Evolutionary conservation across 2,113 vertebrate genomes (phyloP), one percentile per base, ranked within the genome.

Genomic region (Mystacornis crossleyi): DNA sequence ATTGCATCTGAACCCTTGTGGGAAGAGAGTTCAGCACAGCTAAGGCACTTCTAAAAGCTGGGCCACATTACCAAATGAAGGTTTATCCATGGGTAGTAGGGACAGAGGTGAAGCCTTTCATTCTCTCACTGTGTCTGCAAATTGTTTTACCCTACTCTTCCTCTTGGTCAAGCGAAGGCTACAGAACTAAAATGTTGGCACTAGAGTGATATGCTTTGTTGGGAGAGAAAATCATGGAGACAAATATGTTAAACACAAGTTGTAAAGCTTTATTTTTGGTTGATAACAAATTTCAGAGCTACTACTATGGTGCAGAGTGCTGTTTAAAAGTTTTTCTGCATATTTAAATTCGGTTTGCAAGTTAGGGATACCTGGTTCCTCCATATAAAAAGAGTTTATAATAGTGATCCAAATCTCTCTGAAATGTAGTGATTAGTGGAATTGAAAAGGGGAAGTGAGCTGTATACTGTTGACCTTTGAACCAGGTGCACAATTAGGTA

Each of bases 401-500:
- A 21, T 40, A 73, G 38, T 8, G 7, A 19, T 26, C 11, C 57
- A 43, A 8, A 40, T 48, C 21, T 72, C 17, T 60, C 24, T 40
- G 14, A 77, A 61, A 18, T 29, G 8, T 16, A 72, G 18, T 64
- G 54, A 64, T 47, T 60, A 42, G 4, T 34, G 14, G 36, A 70
- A n/a, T 10, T n/a, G 40, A 53, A 60, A 81, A 67, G 7, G 2
- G 3, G 2, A 36, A 72, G 12, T n/a, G 18, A 58, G 33, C 19
- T 26, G 4, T n/a, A 24, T 24, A 29, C 9, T 65, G 24, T 9
- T 91, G 36, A 36, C 10, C 66, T 89, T 82, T 60, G 38, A 86
- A 66, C 11, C 2, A 45, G 25, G 12, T 0, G 1, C 16, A 38
- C 3, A 19, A 20, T 33, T 81, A 61, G 0, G 3, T 69, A 31